Conservation (phyloP, 2,113 vertebrate genomes). For the Solenodon paradoxus region DNA sequence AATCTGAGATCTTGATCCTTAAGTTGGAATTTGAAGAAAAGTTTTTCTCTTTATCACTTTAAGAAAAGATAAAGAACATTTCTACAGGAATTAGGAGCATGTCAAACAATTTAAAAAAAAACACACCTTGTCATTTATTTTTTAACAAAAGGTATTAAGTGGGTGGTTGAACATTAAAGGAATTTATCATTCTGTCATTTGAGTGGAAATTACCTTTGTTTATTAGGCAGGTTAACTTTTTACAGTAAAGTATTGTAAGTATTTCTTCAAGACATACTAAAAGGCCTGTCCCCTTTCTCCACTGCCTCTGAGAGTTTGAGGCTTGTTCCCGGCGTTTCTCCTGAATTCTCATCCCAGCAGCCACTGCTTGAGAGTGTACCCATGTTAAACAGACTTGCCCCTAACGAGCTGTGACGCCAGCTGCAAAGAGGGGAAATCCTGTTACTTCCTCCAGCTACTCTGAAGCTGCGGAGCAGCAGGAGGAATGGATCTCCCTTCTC, state of each 20-base stretch:
- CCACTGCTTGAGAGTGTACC: constrained; percentile 58
- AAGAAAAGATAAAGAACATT: not conserved
- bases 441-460: constrained; percentile 79
- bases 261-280: not conserved
- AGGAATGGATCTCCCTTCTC: constrained; percentile 48
- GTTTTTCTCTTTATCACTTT: not conserved
- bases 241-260: not conserved
- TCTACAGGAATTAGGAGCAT: not conserved
- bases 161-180: not conserved
- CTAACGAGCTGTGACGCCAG: constrained; percentile 84
- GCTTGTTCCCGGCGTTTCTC: constrained; percentile 31
- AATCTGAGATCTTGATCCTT: not conserved
- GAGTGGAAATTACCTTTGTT: not conserved
- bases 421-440: constrained; percentile 80
- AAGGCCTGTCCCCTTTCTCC: not conserved
- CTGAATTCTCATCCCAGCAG: constrained; percentile 66
- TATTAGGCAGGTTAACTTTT: not conserved
- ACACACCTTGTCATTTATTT: not conserved
- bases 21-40: constrained; percentile 28
- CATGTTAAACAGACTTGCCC: constrained; percentile 79
- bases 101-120: not conserved
- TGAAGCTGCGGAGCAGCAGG: constrained; percentile 53
- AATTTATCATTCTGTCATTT: not conserved
- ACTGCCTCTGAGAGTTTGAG: not conserved
- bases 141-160: not conserved